A percentile compares a stretch with the other conserved stretches of the same genome.
phyloP scores from a whole-genome alignment of 2,888 invertebrate species.

The Branchellion lobata region DNA sequence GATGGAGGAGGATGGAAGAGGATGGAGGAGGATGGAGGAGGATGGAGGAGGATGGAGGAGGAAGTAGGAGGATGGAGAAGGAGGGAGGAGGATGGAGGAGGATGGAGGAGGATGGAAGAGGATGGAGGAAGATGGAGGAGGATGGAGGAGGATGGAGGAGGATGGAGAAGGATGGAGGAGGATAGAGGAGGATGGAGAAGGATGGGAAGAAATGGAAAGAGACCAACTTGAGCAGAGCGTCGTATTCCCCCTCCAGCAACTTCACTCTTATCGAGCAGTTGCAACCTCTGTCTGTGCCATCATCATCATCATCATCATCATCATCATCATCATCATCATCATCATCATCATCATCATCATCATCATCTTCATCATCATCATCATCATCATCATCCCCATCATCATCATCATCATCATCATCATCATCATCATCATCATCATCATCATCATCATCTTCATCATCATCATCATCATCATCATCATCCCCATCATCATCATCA shows the following conservation, averaged over 20 bases:
- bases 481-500: constrained; percentile 1
- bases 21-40: no score
- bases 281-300: constrained; percentile 55
- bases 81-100: constrained; percentile 51
- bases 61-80: no score
- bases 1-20: background rate
- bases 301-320: constrained; percentile 39
- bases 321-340: constrained; percentile 34
- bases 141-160: no score
- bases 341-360: background rate
- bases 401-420: background rate
- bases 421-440: background rate
- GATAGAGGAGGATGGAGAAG: no score
- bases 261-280: constrained; percentile 51
- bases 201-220: background rate
- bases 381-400: background rate
- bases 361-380: constrained; percentile 1
- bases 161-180: no score
- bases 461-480: constrained; percentile 37
- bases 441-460: constrained; percentile 36
- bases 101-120: constrained; percentile 55
- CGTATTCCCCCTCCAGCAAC: constrained; percentile 56
- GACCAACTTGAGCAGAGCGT: constrained; percentile 52
- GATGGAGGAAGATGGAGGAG: constrained; percentile 53
- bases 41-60: no score